Base-by-base conservation (phyloP, 1,140 invertebrate genomes). In the Lucilia sericata region DNA sequence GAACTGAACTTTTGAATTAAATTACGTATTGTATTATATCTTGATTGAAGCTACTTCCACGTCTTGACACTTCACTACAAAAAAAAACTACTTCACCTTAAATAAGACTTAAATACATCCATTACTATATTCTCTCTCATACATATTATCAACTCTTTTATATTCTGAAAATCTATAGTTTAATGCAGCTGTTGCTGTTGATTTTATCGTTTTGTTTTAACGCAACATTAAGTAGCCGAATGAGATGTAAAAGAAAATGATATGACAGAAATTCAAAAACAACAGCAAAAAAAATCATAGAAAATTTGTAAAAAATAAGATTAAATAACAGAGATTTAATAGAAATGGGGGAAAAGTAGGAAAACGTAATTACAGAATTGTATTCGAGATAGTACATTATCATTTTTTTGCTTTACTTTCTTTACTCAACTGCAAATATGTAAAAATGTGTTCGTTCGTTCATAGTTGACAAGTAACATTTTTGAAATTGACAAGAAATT, bases 231-330 rank as follows among this genome's bases (percentile, higher is more conserved):
- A 85, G 85, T 87, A 88, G 87, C 85, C 86, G 87, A 89, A 90
- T 90, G 88, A 87, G 88, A 87, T 87, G 88, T 88, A 89, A 89
- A 89, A 87, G 88, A 89, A 80, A 83, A 88, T 88, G 87, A 89
- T 74, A 83, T 74, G 84, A 74, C 82, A 85, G 19, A 25, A 70
- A 19, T 70, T 8, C 60, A 70, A 10, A 70, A 70, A 70, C 2
- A 21, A 70, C 7, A 70, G 10, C 60, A n/a, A n/a, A 21, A 10
- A 21, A 21, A 21, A 25, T 21, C 21, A 19, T 70, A 21, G 55
- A 17, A n/a, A 60, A 7, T n/a, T 60, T 60, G 2, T 7, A 60
- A 70, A 70, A 70, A 70, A 70, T 7, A 21, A 70, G 65, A 70
- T 70, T 70, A 70, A 70, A 21, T 25, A 70, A 70, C 65, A 70